Base-by-base conservation (phyloP, 2,888 invertebrate species). In the Baccha elongata region DNA sequence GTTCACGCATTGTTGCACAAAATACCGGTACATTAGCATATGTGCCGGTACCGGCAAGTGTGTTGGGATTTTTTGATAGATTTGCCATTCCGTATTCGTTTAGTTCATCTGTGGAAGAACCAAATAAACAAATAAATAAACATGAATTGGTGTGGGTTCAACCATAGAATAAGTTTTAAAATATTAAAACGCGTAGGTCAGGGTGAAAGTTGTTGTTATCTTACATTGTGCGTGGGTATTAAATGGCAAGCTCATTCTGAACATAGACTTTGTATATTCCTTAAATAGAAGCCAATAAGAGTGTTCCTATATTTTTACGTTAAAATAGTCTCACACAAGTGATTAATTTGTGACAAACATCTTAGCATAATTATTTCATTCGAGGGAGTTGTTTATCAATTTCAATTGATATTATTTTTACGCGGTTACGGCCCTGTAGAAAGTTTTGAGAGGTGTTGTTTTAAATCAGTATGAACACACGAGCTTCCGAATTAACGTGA, bases 21-120 rank as follows among this genome's bases (percentile, higher is more conserved):
- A 94, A 94, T 7, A 94, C 94, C 15, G 94, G 96, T 90, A 83
- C 86, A 73, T 83, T 85, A 52, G 55, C 83, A 55, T 80, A 78
- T 62, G 83, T 81, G 35, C 72, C 85, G 35, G 76, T 69, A 48
- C 52, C 48, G 81, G 84, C 40, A 46, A 84, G 58, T 62, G 74
- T 58, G 23, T 68, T 75, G 11, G 84, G 60, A 62, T 76, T 83
- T 73, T 83, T 83, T 73, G 91, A 79, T 85, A 92, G 90, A 1
- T 92, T 93, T 7, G 93, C 93, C 62, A 81, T 83, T 17, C 78
- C 79, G 79, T 79, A 84, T 71, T 84, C 84, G 26, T 75, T 80
- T 68, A 84, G 55, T 80, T 84, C 84, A 80, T 84, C 84, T 84
- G 62, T 52, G 3, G 3, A 55, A 35, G 13, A 26, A 29, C 13